Evolutionary conservation across 2,797 vertebrate genomes (phyloP).

Genomic region (Danio aesculapii): DNA sequence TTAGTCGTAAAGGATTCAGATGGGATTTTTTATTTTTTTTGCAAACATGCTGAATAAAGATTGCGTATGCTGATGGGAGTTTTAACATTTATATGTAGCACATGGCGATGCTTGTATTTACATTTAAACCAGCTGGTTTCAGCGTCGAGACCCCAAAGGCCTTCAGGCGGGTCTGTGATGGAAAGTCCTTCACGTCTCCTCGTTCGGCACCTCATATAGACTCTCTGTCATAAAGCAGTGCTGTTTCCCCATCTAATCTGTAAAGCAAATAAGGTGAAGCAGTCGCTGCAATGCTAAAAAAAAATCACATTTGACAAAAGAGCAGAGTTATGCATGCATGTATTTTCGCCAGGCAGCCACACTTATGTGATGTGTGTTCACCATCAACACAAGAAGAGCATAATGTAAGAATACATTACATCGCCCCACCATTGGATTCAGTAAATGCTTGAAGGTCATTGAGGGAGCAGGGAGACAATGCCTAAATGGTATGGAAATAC

Average conservation of each 20-base stretch:
- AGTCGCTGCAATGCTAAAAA: conserved; percentile 41
- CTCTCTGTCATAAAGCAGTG: conserved; percentile 60
- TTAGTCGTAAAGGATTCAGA: conserved; percentile 67
- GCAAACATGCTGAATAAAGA: neutral
- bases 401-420: conserved; percentile 50
- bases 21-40: conserved; percentile 63
- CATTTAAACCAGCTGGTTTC: conserved; percentile 42
- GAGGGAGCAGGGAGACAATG: conserved; percentile 30
- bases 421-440: conserved; percentile 25
- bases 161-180: conserved; percentile 29
- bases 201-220: conserved; percentile 47
- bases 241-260: conserved; percentile 61
- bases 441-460: conserved; percentile 58
- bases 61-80: neutral
- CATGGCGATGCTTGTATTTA: conserved; percentile 44
- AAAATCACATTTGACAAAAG: conserved; percentile 51
- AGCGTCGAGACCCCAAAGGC: conserved; percentile 36
- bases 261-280: conserved; percentile 54
- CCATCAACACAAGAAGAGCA: conserved; percentile 16
- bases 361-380: conserved; percentile 59
- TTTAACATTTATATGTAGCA: conserved; percentile 39
- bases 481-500: conserved; percentile 46
- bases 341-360: conserved; percentile 53
- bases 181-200: conserved; percentile 55
- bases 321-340: conserved; percentile 47